These are phyloP conservation scores for Hypothenemus hampei DNA, from an alignment of 1,140 invertebrate species.

Conservation along the genomic window DNA sequence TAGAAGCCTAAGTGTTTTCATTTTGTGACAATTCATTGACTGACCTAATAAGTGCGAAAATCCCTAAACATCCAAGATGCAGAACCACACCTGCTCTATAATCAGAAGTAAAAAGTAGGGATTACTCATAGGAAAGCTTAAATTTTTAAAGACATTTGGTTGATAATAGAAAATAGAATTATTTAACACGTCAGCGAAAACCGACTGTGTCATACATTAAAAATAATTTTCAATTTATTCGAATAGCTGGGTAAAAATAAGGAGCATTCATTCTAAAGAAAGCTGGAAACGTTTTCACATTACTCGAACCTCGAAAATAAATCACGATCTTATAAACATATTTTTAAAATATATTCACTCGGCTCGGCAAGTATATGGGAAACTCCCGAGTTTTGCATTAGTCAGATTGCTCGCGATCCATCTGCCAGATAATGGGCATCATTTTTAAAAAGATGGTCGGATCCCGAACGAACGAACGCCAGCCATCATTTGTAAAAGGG, in stretches of 20 bases:
- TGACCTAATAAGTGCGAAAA: too few species aligned
- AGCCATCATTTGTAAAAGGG: conserved; percentile 41
- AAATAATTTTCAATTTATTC: conserved; percentile 29
- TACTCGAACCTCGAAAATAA: conserved; percentile 33
- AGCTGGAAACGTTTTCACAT: conserved; percentile 23
- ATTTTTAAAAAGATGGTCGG: conserved; percentile 44
- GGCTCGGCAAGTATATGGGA: conserved; percentile 29
- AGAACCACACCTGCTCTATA: too few species aligned
- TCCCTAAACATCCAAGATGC: too few species aligned
- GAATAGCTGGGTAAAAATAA: conserved; percentile 23
- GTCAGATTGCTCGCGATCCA: conserved; percentile 42
- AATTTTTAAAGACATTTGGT: too few species aligned
- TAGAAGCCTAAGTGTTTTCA: too few species aligned
- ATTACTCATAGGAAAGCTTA: too few species aligned
- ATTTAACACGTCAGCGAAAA: too few species aligned
- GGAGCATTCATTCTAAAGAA: conserved; percentile 31
- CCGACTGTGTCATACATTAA: conserved; percentile 8
- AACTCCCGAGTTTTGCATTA: conserved; percentile 38
- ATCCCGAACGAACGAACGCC: conserved; percentile 40
- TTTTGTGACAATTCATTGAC: too few species aligned
- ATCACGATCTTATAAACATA: conserved; percentile 41
- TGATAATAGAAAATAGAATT: too few species aligned
- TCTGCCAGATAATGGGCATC: conserved; percentile 41
- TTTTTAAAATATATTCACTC: conserved; percentile 39
- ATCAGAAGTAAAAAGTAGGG: too few species aligned